phyloP scores from a whole-genome alignment of 2,113 vertebrate genomes.

The Arvicanthis niloticus region DNA sequence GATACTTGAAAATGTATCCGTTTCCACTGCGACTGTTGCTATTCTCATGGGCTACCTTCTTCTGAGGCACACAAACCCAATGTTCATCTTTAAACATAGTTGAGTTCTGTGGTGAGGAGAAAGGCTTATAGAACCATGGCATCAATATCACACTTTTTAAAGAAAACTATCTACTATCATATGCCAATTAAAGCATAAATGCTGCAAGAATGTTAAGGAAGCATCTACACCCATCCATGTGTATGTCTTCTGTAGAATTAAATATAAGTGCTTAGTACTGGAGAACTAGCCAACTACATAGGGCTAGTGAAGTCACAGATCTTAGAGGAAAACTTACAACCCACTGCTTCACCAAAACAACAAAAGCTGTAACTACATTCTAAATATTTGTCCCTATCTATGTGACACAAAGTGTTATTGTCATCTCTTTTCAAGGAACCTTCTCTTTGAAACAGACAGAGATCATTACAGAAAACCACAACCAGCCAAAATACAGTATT shows the following conservation, averaged over 20 bases:
- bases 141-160: neutral
- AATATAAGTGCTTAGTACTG: neutral
- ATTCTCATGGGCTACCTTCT: neutral
- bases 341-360: neutral
- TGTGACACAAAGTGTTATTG: neutral
- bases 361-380: neutral
- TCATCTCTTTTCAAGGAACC: neutral
- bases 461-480: neutral
- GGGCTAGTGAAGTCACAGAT: neutral
- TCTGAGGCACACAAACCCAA: neutral
- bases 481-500: neutral
- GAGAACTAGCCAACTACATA: neutral
- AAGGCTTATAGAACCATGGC: neutral
- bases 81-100: slow-evolving; percentile 38
- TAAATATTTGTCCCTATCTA: neutral
- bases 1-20: slow-evolving; percentile 25
- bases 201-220: neutral
- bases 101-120: neutral
- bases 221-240: neutral
- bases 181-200: slow-evolving; percentile 13
- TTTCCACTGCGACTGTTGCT: neutral
- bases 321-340: neutral
- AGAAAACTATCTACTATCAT: neutral
- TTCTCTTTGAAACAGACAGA: neutral
- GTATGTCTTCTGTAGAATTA: neutral